phyloP scores from a whole-genome alignment of 2,888 invertebrate species.

The Candidula unifasciata region DNA sequence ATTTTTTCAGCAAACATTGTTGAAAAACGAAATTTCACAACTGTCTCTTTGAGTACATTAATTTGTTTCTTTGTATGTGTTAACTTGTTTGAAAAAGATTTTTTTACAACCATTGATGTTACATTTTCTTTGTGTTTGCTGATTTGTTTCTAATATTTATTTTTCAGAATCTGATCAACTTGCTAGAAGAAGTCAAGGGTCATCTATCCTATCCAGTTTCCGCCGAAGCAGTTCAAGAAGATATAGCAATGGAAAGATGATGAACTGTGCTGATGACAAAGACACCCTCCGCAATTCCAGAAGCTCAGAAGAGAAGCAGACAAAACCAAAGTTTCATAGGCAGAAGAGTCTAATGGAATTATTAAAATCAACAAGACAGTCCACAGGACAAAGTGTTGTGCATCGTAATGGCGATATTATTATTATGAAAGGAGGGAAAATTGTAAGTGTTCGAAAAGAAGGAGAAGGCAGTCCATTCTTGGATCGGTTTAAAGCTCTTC shows the following conservation, averaged over 20 bases:
- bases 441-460: slow-evolving; percentile 61
- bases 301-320: not conserved
- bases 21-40: no score
- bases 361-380: slow-evolving; percentile 52
- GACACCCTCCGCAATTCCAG: not conserved
- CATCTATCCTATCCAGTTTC: slow-evolving; percentile 18
- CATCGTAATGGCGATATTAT: slow-evolving; percentile 69
- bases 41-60: no score
- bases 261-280: not conserved
- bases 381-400: slow-evolving; percentile 61
- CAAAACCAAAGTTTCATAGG: not conserved
- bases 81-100: no score
- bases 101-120: no score
- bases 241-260: not conserved
- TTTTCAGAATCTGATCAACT: slow-evolving; percentile 35
- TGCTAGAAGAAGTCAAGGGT: not conserved
- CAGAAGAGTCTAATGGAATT: slow-evolving; percentile 54
- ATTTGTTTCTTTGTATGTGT: no score
- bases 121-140: no score
- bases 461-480: slow-evolving; percentile 31
- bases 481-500: not conserved
- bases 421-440: slow-evolving; percentile 71
- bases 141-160: not conserved
- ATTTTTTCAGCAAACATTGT: no score
- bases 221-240: slow-evolving; percentile 20